Conservation (phyloP, 2,888 invertebrate genomes). For the Ornithoptera priamus region DNA sequence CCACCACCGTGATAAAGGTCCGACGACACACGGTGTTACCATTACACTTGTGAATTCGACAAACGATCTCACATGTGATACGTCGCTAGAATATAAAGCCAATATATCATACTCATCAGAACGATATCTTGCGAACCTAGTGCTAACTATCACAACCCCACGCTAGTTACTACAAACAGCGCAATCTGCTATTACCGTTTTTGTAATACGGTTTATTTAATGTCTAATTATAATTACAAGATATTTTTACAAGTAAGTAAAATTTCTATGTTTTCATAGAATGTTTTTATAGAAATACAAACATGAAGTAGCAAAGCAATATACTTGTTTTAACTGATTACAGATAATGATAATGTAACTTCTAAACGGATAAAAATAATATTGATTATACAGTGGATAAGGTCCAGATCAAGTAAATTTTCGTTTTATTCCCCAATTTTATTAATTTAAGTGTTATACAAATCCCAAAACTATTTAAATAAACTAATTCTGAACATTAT, state of each 20-base stretch:
- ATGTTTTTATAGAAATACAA: neutral
- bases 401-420: too few relatives aligned
- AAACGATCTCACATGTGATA: neutral
- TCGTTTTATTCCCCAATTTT: neutral
- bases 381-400: too few relatives aligned
- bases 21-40: neutral
- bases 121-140: too few relatives aligned
- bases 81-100: neutral
- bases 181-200: too few relatives aligned
- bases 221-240: conserved; percentile 2
- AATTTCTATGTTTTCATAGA: neutral
- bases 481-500: neutral
- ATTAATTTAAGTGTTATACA: neutral
- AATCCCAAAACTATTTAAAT: neutral
- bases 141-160: too few relatives aligned
- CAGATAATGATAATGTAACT: too few relatives aligned
- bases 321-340: too few relatives aligned
- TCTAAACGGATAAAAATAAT: too few relatives aligned
- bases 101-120: neutral
- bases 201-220: too few relatives aligned
- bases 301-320: neutral
- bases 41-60: neutral
- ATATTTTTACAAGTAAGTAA: conserved; percentile 12
- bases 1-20: neutral
- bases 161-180: too few relatives aligned